Conservation (phyloP, 2,113 vertebrate species). For the Origma solitaria region DNA sequence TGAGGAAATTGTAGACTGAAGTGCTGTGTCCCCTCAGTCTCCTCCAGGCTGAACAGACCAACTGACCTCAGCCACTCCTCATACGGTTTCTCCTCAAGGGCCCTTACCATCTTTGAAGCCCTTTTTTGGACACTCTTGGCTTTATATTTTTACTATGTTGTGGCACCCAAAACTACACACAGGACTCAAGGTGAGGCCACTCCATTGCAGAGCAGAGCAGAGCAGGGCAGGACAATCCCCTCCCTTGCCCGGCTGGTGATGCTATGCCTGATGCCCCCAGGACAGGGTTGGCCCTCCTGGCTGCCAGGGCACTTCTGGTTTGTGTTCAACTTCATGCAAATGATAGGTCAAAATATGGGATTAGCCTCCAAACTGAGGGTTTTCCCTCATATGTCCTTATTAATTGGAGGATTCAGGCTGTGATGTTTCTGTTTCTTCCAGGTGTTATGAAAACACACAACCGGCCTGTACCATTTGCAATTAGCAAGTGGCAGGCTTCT, state of each 20-base stretch:
- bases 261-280: not conserved
- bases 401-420: not conserved
- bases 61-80: not conserved
- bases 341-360: not conserved
- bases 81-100: not conserved
- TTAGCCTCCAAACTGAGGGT: not conserved
- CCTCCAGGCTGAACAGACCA: not conserved
- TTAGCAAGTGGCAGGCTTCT: not conserved
- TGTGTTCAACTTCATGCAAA: not conserved
- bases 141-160: not conserved
- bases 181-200: fast-evolving
- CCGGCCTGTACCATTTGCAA: not conserved
- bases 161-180: not conserved
- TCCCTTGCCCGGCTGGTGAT: fast-evolving
- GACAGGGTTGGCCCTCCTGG: fast-evolving
- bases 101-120: not conserved
- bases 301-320: not conserved
- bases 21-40: not conserved
- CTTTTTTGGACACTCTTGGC: not conserved
- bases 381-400: not conserved
- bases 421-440: not conserved
- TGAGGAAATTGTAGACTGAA: fast-evolving
- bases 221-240: fast-evolving
- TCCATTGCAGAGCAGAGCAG: not conserved
- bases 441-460: not conserved